Evolutionary conservation across 1,140 invertebrate species (phyloP).

Genomic region (Coenobita brevimanus): DNA sequence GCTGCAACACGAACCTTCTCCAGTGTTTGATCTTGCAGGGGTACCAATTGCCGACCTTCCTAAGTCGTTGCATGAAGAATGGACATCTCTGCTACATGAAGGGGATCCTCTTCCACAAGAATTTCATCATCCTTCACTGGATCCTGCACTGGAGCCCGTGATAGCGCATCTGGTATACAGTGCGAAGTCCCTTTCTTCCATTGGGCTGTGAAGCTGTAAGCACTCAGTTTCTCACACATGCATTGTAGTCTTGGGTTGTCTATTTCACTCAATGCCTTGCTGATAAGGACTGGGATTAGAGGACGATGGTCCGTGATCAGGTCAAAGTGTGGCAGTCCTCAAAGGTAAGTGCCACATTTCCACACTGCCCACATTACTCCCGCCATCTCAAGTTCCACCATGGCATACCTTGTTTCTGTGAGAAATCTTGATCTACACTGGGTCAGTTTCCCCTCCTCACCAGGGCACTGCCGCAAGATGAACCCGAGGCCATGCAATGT

Average conservation of each 20-base stretch:
- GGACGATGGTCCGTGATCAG: background rate
- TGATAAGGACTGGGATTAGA: background rate
- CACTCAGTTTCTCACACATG: background rate
- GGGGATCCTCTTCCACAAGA: no score
- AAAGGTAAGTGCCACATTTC: background rate
- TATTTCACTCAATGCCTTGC: background rate
- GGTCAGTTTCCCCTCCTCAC: slow-evolving; percentile 43
- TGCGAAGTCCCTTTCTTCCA: background rate
- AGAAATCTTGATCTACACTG: slow-evolving; percentile 57
- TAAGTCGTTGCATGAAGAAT: no score
- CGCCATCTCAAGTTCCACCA: slow-evolving; percentile 61
- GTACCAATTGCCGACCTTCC: no score
- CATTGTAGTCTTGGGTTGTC: background rate
- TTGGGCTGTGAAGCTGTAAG: background rate
- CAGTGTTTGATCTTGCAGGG: no score
- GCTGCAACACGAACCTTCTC: no score
- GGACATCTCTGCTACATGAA: no score
- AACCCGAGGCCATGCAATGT: slow-evolving; percentile 21
- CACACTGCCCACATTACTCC: slow-evolving; percentile 47
- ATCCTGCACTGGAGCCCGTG: no score
- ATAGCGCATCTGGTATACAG: background rate
- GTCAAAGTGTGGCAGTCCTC: background rate
- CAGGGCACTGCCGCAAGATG: slow-evolving; percentile 34
- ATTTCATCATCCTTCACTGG: no score
- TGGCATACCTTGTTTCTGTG: slow-evolving; percentile 60